Evolutionary conservation across 2,888 invertebrate genomes (phyloP).

Genomic region (Cataglyphis cursor): DNA sequence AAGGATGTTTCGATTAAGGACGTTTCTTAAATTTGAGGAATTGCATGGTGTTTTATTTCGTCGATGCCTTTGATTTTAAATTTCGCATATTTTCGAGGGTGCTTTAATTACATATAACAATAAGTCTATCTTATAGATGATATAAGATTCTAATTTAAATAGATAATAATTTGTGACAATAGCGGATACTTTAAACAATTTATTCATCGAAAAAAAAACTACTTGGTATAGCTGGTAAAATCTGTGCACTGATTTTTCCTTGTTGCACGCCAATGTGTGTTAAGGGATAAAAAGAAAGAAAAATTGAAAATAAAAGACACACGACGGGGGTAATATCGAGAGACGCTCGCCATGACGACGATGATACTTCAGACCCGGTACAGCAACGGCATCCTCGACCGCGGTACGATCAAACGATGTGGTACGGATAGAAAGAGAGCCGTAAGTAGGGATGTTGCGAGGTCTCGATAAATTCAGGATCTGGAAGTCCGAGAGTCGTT

Average conservation of each 20-base stretch:
- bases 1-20: neutral
- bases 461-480: conserved; percentile 55
- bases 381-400: conserved; percentile 51
- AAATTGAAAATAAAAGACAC: conserved; percentile 44
- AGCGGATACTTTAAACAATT: neutral
- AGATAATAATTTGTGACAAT: neutral
- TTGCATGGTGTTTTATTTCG: neutral
- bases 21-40: neutral
- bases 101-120: neutral
- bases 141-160: neutral
- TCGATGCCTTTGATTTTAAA: neutral
- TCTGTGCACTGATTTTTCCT: conserved; percentile 20
- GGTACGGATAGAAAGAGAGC: conserved; percentile 50
- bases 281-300: conserved; percentile 30
- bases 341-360: conserved; percentile 53
- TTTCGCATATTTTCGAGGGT: neutral
- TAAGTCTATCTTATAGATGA: neutral
- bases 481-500: conserved; percentile 47
- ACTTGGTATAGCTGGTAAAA: neutral
- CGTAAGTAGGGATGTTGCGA: conserved; percentile 49
- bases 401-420: conserved; percentile 57
- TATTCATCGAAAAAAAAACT: neutral
- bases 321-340: conserved; percentile 48
- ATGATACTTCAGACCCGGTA: conserved; percentile 56
- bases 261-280: conserved; percentile 44